phyloP scores from a whole-genome alignment of 2,888 invertebrate species.

The Drosophila robusta region DNA sequence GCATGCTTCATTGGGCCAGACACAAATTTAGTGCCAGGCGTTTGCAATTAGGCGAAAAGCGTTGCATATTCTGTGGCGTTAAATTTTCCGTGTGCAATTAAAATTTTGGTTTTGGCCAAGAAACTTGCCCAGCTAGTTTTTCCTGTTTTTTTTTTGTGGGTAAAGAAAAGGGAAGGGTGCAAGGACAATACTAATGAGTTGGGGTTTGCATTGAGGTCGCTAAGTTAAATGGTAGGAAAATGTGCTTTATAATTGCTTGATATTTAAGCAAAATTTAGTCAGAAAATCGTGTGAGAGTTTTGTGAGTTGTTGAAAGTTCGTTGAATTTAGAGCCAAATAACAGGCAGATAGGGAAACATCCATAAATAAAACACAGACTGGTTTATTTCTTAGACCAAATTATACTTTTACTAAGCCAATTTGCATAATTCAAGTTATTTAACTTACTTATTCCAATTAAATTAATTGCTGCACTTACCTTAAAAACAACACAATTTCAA shows the following conservation, averaged over 20 bases:
- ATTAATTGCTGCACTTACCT: constrained; percentile 48
- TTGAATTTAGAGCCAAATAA: neutral
- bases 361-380: neutral
- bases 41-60: constrained; percentile 69
- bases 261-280: too few relatives aligned
- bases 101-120: constrained; percentile 49
- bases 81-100: constrained; percentile 64
- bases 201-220: constrained; percentile 6
- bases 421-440: neutral
- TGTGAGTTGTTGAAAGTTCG: too few relatives aligned
- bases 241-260: constrained; percentile 4
- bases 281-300: too few relatives aligned
- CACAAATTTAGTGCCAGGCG: constrained; percentile 50
- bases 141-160: neutral
- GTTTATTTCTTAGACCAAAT: neutral
- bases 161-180: too few relatives aligned
- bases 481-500: constrained; percentile 21
- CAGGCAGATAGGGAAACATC: neutral
- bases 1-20: constrained; percentile 61
- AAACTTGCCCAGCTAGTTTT: constrained; percentile 24
- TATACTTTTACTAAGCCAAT: neutral
- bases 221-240: constrained; percentile 27
- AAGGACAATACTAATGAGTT: constrained; percentile 34
- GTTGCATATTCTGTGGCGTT: constrained; percentile 61
- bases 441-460: constrained; percentile 12